Conservation (phyloP, 2,113 vertebrate species). For the Loxodonta africana region DNA sequence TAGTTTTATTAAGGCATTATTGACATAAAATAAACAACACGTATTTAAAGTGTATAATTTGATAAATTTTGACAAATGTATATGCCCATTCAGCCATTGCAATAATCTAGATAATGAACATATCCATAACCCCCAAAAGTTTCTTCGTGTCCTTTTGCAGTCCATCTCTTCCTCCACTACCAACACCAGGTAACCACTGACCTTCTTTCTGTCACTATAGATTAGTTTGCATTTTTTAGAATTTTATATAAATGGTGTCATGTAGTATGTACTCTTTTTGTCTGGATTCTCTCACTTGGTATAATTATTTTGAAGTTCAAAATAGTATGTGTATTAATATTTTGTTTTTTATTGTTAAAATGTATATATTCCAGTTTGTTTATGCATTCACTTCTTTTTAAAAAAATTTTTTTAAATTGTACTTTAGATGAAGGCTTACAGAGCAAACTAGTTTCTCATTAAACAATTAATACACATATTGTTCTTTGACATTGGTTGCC, state of each 20-base stretch:
- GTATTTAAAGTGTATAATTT: constrained; percentile 24
- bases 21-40: constrained; percentile 8
- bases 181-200: not conserved
- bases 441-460: no score
- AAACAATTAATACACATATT: no score
- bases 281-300: constrained; percentile 48
- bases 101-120: constrained; percentile 27
- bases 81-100: constrained; percentile 26
- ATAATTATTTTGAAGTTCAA: constrained; percentile 67
- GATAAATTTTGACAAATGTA: constrained; percentile 38
- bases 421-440: no score
- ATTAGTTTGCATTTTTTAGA: constrained; percentile 19
- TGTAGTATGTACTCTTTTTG: not conserved
- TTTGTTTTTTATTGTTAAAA: constrained; percentile 52
- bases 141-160: constrained; percentile 1
- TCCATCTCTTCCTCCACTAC: not conserved
- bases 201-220: constrained; percentile 23
- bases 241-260: constrained; percentile 42
- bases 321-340: constrained; percentile 19
- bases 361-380: constrained; percentile 22
- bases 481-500: no score
- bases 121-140: not conserved
- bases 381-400: not conserved
- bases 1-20: constrained; percentile 1
- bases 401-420: no score